Conservation (phyloP, 92 coral and sea anemone genomes). For the Porites divaricata region DNA sequence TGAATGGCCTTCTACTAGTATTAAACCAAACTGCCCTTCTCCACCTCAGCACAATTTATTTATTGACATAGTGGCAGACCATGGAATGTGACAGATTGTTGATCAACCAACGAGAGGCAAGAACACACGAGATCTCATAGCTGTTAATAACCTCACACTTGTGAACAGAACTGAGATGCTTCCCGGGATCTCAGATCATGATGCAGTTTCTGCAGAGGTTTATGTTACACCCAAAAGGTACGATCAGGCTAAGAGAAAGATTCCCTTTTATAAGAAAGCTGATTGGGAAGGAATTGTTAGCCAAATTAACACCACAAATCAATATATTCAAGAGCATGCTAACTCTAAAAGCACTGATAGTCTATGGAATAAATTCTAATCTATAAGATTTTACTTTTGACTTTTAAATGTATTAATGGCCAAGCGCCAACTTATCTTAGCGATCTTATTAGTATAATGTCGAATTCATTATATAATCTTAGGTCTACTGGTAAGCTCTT, state of each 20-base stretch:
- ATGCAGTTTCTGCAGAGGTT: conserved; percentile 17
- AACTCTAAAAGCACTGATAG: conserved; percentile 28
- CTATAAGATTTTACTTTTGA: no score
- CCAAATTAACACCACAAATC: neutral
- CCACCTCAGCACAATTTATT: neutral
- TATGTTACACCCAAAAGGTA: conserved; percentile 23
- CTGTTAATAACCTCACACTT: no score
- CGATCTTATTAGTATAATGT: no score
- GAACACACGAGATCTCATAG: no score
- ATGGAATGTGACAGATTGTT: no score
- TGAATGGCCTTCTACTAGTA: neutral
- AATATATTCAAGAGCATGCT: neutral
- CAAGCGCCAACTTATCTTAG: no score
- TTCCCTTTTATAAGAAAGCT: conserved; percentile 17
- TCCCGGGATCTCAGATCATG: no score
- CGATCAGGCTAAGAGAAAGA: conserved; percentile 20
- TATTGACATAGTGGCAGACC: neutral
- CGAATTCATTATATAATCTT: no score
- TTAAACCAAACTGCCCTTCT: neutral
- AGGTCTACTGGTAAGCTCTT: no score
- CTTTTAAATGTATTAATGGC: no score
- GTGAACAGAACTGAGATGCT: no score
- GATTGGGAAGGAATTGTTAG: conserved; percentile 5
- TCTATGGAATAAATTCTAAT: conserved; percentile 25
- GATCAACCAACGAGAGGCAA: no score